phyloP scores from a whole-genome alignment of 2,113 vertebrate genomes.

The cat (Felis catus) region F.catus_Fca126_mat1.0 CM031416.1:37722501-37723000 shows the following conservation, averaged over 20 bases:
- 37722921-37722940: constrained; percentile 19
- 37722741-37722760: not conserved
- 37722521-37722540: not conserved
- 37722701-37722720: not conserved
- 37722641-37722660: not conserved
- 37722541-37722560: not conserved
- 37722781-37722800: not conserved
- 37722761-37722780: not conserved
- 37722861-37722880: not conserved
- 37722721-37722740: not conserved
- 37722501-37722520: not conserved
- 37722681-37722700: not conserved
- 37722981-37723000: not conserved
- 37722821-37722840: not conserved
- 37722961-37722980: constrained; percentile 17
- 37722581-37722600: not conserved
- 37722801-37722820: not conserved
- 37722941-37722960: not conserved
- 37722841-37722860: not conserved
- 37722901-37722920: not conserved
- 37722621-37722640: not conserved
- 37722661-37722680: not conserved
- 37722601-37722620: not conserved
- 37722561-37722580: not conserved
- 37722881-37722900: not conserved